Conservation (phyloP, 2,797 vertebrate species). For the Clarias platycephalus region DNA sequence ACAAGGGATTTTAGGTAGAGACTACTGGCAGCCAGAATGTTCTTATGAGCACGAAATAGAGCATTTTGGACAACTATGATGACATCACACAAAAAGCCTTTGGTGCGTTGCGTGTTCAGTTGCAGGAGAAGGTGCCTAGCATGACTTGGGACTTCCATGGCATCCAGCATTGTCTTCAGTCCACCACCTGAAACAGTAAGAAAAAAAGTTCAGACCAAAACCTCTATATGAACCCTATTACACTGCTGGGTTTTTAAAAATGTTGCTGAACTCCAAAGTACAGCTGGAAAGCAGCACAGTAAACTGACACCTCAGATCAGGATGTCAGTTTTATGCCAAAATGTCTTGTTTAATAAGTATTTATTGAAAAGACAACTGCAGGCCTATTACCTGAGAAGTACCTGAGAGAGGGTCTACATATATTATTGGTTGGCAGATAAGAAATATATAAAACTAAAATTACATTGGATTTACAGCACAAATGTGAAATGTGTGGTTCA, state of each 20-base stretch:
- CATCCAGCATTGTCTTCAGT: conserved; percentile 95
- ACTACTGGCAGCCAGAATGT: conserved; percentile 99
- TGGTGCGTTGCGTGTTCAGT: conserved; percentile 98
- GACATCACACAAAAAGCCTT: conserved; percentile 99
- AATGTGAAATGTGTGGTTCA: conserved; percentile 12
- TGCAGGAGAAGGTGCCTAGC: conserved; percentile 98
- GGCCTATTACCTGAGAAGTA: background rate
- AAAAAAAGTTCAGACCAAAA: conserved; percentile 58
- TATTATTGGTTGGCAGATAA: conserved; percentile 8
- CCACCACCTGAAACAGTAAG: conserved; percentile 84
- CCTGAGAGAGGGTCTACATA: conserved; percentile 1
- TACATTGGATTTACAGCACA: conserved; percentile 17
- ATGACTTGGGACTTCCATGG: conserved; percentile 97
- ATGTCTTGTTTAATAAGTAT: conserved; percentile 33
- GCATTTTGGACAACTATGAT: conserved; percentile 99
- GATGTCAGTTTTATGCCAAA: conserved; percentile 15
- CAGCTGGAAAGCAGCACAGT: conserved; percentile 21
- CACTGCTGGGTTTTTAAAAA: conserved; percentile 7
- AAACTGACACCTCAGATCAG: conserved; percentile 32
- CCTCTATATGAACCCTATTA: conserved; percentile 8
- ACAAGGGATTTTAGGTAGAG: conserved; percentile 99
- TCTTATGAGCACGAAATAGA: conserved; percentile 98
- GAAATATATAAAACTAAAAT: conserved; percentile 9
- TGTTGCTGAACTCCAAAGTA: conserved; percentile 5
- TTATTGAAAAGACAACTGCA: conserved; percentile 28